A percentile compares a stretch with the other conserved stretches of the same genome.
phyloP scores from a whole-genome alignment of 2,888 invertebrate species.

The Platycnemis pennipes region DNA sequence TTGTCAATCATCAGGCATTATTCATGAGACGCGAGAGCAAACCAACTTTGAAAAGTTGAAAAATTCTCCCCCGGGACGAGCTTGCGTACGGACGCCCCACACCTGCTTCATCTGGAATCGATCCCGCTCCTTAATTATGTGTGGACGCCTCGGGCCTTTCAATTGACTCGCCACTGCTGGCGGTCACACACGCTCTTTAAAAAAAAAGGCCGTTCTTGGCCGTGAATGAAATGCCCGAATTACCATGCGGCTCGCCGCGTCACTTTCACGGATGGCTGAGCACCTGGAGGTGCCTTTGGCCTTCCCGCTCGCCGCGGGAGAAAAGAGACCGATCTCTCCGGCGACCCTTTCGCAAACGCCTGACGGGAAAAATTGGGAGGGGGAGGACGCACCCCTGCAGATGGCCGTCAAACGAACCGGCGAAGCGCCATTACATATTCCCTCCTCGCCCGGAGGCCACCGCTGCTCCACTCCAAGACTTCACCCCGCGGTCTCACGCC shows the following conservation, averaged over 20 bases:
- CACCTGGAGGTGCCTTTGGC: not conserved
- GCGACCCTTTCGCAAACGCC: not conserved
- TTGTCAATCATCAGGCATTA: not conserved
- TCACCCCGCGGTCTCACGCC: not conserved
- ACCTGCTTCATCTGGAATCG: not conserved
- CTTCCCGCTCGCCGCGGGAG: not conserved
- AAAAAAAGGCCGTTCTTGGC: not conserved
- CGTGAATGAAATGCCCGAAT: not conserved
- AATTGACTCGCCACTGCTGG: not conserved
- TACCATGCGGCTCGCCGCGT: not conserved
- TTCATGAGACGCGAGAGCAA: not conserved
- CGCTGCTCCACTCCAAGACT: not conserved
- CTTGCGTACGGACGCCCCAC: not conserved
- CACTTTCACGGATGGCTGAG: not conserved
- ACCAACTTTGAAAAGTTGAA: too few relatives aligned
- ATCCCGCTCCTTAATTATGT: conserved; percentile 4
- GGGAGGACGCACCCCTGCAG: not conserved
- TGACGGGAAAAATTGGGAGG: not conserved
- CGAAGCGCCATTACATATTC: not conserved
- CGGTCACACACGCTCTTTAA: not conserved
- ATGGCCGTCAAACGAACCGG: not conserved
- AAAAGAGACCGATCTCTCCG: not conserved
- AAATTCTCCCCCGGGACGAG: not conserved
- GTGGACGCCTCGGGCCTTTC: not conserved
- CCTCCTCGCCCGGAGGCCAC: not conserved